Evolutionary conservation across 1,140 invertebrate species (phyloP).

Genomic region (Drosophila seguyi): DNA sequence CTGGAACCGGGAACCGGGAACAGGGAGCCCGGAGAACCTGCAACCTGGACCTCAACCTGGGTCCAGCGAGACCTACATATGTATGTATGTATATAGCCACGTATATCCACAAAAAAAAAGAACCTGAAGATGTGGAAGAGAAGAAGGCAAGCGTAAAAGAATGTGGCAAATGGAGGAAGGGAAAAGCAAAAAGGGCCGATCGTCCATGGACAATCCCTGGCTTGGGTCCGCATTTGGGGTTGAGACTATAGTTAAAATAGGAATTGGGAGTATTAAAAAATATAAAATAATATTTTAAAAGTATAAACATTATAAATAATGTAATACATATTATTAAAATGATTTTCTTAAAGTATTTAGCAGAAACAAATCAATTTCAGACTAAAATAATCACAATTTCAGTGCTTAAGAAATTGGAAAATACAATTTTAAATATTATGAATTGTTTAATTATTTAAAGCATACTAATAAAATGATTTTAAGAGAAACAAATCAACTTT

Average conservation of each 20-base stretch:
- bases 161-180: constrained; percentile 56
- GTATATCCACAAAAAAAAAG: constrained; percentile 22
- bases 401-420: too few relatives aligned
- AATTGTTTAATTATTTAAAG: too few relatives aligned
- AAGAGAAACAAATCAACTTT: too few relatives aligned
- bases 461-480: too few relatives aligned
- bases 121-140: constrained; percentile 39
- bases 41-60: constrained; percentile 33
- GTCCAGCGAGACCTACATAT: constrained; percentile 21
- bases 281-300: neutral
- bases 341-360: neutral
- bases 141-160: constrained; percentile 57
- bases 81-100: neutral
- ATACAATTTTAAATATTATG: too few relatives aligned
- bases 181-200: constrained; percentile 48
- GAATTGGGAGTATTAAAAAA: neutral
- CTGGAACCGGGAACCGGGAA: constrained; percentile 27
- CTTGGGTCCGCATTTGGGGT: neutral
- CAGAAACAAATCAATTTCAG: too few relatives aligned
- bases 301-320: neutral
- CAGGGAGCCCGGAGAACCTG: constrained; percentile 30
- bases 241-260: neutral
- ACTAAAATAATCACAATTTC: too few relatives aligned
- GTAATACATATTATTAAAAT: neutral
- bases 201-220: constrained; percentile 31